Conservation (phyloP, 2,113 vertebrate genomes). For the Grammomys surdaster region DNA sequence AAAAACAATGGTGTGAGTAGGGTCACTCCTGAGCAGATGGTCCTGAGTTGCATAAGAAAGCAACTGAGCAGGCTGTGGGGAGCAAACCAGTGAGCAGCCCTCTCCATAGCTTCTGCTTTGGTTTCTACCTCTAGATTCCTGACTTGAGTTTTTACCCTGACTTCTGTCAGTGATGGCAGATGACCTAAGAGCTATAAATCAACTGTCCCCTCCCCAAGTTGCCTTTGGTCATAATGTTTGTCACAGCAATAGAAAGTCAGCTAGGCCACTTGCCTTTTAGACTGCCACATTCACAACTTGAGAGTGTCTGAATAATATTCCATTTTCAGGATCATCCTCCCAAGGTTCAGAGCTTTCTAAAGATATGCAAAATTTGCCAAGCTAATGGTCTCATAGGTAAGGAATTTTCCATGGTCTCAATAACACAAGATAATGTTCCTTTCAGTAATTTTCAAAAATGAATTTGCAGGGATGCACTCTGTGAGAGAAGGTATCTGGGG, state of each 20-base stretch:
- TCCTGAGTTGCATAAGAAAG: too few species aligned
- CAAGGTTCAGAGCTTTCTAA: not conserved
- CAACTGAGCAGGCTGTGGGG: not conserved
- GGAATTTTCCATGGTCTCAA: not conserved
- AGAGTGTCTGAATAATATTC: not conserved
- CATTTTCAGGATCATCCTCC: not conserved
- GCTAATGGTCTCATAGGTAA: not conserved
- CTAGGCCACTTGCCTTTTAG: not conserved
- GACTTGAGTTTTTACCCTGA: not conserved
- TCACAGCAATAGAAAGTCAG: not conserved
- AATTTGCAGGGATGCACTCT: not conserved
- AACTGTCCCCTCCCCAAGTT: not conserved
- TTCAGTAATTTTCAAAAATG: not conserved
- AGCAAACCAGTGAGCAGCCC: not conserved
- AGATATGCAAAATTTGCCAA: not conserved
- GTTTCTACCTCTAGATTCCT: not conserved
- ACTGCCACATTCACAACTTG: fast-evolving
- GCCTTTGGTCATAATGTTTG: not conserved
- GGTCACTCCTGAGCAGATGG: not conserved
- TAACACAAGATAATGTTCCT: not conserved
- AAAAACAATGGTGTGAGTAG: not conserved
- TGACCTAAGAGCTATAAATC: not conserved
- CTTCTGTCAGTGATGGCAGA: not conserved
- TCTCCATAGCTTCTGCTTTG: not conserved
- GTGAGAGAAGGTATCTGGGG: not conserved